A percentile compares a stretch with the other conserved stretches of the same genome.
Conservation (phyloP, 2,113 vertebrate genomes). For the Leptosomus discolor region DNA sequence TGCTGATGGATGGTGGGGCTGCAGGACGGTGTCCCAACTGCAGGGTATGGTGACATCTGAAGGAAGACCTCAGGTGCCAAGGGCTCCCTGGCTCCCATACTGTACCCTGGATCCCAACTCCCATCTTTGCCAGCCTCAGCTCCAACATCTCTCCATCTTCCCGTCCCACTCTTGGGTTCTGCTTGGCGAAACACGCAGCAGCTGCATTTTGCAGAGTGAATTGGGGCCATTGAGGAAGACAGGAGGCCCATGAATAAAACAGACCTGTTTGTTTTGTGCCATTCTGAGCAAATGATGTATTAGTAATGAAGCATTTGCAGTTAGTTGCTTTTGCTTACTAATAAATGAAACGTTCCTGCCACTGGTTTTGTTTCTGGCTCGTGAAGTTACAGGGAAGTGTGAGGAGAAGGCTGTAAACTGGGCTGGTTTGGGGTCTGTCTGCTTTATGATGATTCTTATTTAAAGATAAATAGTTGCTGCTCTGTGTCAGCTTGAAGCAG, state of each 20-base stretch:
- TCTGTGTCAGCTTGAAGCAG: neutral
- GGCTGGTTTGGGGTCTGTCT: neutral
- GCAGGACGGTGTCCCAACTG: neutral
- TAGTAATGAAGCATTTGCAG: conserved; percentile 48
- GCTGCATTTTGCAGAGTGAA: neutral
- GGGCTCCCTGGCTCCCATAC: neutral
- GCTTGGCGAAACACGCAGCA: accelerated
- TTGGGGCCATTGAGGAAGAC: neutral
- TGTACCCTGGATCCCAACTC: accelerated
- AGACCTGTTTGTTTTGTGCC: neutral
- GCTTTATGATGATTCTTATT: neutral
- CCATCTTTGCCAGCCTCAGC: neutral
- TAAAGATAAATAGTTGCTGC: neutral
- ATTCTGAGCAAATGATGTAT: conserved; percentile 4
- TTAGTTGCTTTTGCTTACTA: conserved; percentile 27
- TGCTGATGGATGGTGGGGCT: neutral
- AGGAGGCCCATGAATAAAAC: conserved; percentile 45
- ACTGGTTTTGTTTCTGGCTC: neutral
- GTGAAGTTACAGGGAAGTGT: neutral
- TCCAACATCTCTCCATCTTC: neutral
- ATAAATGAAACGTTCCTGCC: neutral
- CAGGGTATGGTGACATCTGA: accelerated
- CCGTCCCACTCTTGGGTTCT: accelerated
- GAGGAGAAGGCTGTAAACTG: neutral
- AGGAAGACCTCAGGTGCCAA: neutral